Percentiles rank a stretch among this genome's conserved stretches.
Conservation (phyloP, 2,797 vertebrate species). For the Allobates femoralis region DNA sequence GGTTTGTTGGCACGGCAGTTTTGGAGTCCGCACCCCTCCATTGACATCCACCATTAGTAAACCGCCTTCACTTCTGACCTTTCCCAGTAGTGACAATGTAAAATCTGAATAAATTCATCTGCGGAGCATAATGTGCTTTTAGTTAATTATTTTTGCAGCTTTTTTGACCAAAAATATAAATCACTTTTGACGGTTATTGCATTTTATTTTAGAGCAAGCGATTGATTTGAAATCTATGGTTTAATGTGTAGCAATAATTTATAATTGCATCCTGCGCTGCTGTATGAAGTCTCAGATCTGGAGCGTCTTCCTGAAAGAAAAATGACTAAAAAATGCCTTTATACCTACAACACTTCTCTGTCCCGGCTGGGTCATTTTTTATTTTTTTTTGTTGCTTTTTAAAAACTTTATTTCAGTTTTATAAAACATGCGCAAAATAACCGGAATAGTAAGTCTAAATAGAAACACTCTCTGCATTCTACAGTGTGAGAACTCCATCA, state of each 20-base stretch:
- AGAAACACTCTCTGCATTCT: too few relatives aligned
- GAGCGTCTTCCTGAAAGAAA: neutral
- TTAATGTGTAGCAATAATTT: neutral
- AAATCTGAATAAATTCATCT: slow-evolving; percentile 13
- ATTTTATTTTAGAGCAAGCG: slow-evolving; percentile 31
- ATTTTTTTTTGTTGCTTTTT: neutral
- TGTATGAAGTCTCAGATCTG: neutral
- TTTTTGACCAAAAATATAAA: neutral
- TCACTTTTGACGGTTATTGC: neutral
- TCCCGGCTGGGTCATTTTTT: neutral
- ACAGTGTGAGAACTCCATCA: too few relatives aligned
- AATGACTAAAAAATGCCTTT: neutral
- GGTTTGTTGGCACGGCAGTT: too few relatives aligned
- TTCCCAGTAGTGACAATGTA: neutral
- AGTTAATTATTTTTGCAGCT: slow-evolving; percentile 25
- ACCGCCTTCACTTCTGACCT: neutral
- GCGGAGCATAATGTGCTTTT: slow-evolving; percentile 7
- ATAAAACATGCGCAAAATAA: neutral
- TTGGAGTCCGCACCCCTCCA: neutral
- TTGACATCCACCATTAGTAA: neutral
- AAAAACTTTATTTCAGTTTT: neutral
- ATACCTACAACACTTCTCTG: neutral
- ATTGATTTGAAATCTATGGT: neutral
- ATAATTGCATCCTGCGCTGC: slow-evolving; percentile 16
- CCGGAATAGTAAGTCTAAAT: too few relatives aligned